Evolutionary conservation across 2,888 invertebrate species (phyloP), one percentile per base, ranked within the genome.

Genomic region (Drosophila hamatofila): DNA sequence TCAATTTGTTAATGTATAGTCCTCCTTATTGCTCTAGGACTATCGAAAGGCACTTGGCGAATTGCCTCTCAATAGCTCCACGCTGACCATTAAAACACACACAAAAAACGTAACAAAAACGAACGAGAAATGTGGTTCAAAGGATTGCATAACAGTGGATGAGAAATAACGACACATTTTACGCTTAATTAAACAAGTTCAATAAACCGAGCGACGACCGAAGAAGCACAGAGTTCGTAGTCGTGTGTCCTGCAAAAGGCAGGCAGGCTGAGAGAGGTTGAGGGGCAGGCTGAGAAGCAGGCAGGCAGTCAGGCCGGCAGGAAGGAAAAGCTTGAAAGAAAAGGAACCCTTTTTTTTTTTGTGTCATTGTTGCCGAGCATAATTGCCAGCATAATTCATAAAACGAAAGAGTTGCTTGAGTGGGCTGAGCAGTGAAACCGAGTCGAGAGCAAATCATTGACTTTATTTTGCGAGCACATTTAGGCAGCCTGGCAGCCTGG

Each of bases 381-480:
- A 86, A 86, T 86, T 86, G 88, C 89, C 84, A 73, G 85, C 88
- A 89, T 85, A 87, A 86, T 89, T 86, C 88, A 89, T 88, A 88
- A 80, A 76, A 75, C 62, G 75, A 74, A 69, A 75, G 72, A 70
- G 58, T 25, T 54, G 64, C 42, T 11, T 16, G 51, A 49, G 33
- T 42, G 62, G 27, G 33, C 33, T 21, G 44, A 25, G 44, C 18
- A 30, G 55, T n/a, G 52, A 52, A 65, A 37, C 51, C 54, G 64
- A 64, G 21, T 37, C 52, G 39, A 62, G 63, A 62, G 83, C 75
- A 80, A 89, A 81, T 89, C 84, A 84, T 89, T 89, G 89, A 85
- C 89, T 89, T 82, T 64, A 80, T 78, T 80, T 80, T 73, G 80
- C 54, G 67, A 83, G 69, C 83, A 75, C 83, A 78, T 78, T 80